phyloP scores from a whole-genome alignment of 2,888 invertebrate genomes.

The Eurytoma californica region DNA sequence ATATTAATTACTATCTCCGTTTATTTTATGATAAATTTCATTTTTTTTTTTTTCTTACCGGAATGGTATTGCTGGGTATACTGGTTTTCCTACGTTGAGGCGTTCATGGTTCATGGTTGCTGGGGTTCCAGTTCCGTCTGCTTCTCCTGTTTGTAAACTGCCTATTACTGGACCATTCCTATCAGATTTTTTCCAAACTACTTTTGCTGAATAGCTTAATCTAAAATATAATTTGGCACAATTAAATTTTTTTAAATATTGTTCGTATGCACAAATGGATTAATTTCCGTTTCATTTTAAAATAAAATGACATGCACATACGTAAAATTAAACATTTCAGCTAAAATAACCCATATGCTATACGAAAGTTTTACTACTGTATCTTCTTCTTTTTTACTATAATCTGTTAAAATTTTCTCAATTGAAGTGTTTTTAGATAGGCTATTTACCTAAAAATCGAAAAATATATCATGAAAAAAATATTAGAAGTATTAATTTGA shows the following conservation, averaged over 20 bases:
- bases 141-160: slow-evolving; percentile 13
- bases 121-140: slow-evolving; percentile 29
- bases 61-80: slow-evolving; percentile 9
- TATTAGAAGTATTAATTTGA: background rate
- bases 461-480: background rate
- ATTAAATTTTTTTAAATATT: background rate
- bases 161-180: slow-evolving; percentile 56
- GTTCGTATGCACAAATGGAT: too few species aligned
- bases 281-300: background rate
- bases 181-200: slow-evolving; percentile 47
- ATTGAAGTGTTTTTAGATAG: slow-evolving; percentile 10
- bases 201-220: slow-evolving; percentile 41
- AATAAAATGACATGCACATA: slow-evolving; percentile 27
- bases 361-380: slow-evolving; percentile 34
- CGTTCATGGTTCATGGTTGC: slow-evolving; percentile 3
- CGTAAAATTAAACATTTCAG: slow-evolving; percentile 60
- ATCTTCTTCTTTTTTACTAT: slow-evolving; percentile 2
- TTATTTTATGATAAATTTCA: background rate
- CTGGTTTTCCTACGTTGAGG: background rate
- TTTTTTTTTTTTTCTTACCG: background rate
- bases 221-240: slow-evolving; percentile 10
- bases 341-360: slow-evolving; percentile 47
- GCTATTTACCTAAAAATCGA: slow-evolving; percentile 4
- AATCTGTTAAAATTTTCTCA: slow-evolving; percentile 41
- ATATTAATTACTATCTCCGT: too few species aligned